Evolutionary conservation across 2,113 vertebrate genomes (phyloP).

Genomic region (Cyphomyrus discorhynchus): DNA sequence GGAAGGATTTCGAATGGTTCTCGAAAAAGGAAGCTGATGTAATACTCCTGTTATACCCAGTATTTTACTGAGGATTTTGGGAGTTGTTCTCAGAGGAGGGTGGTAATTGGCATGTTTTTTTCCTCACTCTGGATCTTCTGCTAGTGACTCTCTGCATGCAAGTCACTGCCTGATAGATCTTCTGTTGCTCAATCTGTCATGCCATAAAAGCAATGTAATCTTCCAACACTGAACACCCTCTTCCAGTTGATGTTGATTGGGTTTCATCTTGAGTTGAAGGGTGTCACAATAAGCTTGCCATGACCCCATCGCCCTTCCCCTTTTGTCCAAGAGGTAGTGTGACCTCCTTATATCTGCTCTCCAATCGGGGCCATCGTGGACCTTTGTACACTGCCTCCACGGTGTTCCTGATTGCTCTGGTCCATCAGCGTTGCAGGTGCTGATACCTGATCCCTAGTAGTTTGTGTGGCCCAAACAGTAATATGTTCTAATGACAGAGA

Average conservation of each 20-base stretch:
- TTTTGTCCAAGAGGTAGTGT: not conserved
- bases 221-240: not conserved
- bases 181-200: not conserved
- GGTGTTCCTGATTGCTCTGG: not conserved
- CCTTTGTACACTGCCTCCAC: not conserved
- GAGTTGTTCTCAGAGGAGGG: not conserved
- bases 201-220: not conserved
- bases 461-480: not conserved
- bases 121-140: not conserved
- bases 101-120: slow-evolving; percentile 4
- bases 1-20: not conserved
- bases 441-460: not conserved
- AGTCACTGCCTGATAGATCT: not conserved
- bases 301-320: not conserved
- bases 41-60: not conserved
- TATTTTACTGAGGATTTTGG: not conserved
- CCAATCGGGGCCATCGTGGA: not conserved
- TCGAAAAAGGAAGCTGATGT: not conserved
- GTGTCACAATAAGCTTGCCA: not conserved
- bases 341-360: not conserved
- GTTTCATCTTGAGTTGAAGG: not conserved
- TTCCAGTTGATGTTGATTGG: not conserved
- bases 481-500: slow-evolving; percentile 10
- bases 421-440: not conserved
- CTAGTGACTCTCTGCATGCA: too few relatives aligned